Base-by-base conservation (phyloP, 1,140 invertebrate genomes). In the Harpegnathos saltator region DNA sequence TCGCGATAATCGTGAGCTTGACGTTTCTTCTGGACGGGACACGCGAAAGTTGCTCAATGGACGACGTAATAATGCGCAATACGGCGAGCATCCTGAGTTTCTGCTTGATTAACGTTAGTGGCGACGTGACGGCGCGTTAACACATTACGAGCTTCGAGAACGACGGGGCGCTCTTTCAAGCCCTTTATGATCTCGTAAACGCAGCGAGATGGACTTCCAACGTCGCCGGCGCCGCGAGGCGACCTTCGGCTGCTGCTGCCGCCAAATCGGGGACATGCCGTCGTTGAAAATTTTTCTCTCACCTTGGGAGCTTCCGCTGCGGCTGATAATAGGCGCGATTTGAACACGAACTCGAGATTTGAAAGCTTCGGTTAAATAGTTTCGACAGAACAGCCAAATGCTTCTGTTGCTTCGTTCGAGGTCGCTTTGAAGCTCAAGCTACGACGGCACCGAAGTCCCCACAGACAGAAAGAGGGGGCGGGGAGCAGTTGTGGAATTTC, bases 91-190 rank as follows among this genome's bases (percentile, higher is more conserved):
- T 87, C 61, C 72, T 68, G 52, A 72, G 68, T 81, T 85, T 78
- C 69, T 84, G 89, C 88, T 90, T 91, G 89, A 91, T 90, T 91
- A 92, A 91, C 86, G 73, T 74, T 73, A 74, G 68, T 69, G 58
- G 1, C 61, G 22, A 59, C 50, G 77, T 56, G 68, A 73, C 48
- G 56, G 56, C 65, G 56, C 83, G 88, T 90, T 89, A 90, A 78
- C 85, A 85, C 90, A 90, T 90, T 90, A 91, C 75, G 88, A 90
- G 87, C 83, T 90, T 85, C 68, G 80, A 84, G 84, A 85, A 87
- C 84, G 85, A 87, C 81, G 82, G 52, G 69, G 78, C n/a, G n/a
- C 58, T 85, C 88, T 86, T 88, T 85, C 85, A 91, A 85, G 77
- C 78, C 75, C 83, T 88, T 89, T 88, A 88, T 63, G 63, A 24